A percentile compares a stretch with the other conserved stretches of the same genome.
Evolutionary conservation across 2,888 invertebrate genomes (phyloP).

Genomic region (Serrognathus titanus): DNA sequence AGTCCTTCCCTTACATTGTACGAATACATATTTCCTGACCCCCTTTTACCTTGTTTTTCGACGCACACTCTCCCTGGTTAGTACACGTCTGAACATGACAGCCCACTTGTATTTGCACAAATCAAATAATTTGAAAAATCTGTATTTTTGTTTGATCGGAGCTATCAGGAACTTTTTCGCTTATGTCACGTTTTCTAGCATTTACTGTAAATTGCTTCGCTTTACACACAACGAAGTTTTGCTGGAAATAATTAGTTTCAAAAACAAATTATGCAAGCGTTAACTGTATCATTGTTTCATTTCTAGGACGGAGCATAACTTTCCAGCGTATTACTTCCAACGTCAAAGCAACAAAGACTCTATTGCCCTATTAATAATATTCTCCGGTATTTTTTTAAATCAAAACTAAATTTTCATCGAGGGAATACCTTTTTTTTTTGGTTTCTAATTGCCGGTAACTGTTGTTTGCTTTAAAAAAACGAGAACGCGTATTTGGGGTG

Average conservation of each 20-base stretch:
- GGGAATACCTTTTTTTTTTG: too few relatives aligned
- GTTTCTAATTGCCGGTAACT: too few relatives aligned
- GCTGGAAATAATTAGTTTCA: conserved; percentile 2
- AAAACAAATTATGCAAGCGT: conserved; percentile 2
- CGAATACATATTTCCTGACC: conserved; percentile 10
- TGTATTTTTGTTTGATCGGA: too few relatives aligned
- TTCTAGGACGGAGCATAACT: not conserved
- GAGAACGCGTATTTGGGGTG: too few relatives aligned
- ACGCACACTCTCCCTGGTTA: conserved; percentile 22
- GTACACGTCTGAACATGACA: conserved; percentile 34
- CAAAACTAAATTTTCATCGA: too few relatives aligned
- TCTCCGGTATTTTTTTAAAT: too few relatives aligned
- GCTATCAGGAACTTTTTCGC: too few relatives aligned
- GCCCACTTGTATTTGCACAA: conserved; percentile 30
- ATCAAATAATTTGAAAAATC: too few relatives aligned
- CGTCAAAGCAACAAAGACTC: too few relatives aligned
- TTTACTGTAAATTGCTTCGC: not conserved
- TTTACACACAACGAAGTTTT: not conserved
- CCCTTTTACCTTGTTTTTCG: conserved; percentile 28
- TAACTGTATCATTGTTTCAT: not conserved
- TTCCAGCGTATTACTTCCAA: too few relatives aligned
- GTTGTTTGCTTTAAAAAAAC: too few relatives aligned
- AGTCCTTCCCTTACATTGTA: conserved; percentile 6
- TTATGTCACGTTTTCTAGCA: not conserved
- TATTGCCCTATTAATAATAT: too few relatives aligned